Conservation (phyloP, 2,888 invertebrate species). For the Tipula vernalis region DNA sequence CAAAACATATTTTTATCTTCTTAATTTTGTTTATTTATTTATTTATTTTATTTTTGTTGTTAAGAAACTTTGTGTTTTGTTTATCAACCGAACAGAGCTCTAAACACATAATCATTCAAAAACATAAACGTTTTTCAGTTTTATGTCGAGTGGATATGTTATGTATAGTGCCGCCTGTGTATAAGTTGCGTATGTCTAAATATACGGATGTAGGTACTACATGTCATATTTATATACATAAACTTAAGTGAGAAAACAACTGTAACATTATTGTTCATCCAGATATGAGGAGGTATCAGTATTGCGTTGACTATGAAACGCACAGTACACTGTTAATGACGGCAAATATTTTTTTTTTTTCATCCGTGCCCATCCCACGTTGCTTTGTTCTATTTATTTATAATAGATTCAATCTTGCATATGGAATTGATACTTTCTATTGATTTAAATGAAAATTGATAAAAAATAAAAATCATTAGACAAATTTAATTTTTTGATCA, state of each 20-base stretch:
- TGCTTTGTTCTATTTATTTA: no score
- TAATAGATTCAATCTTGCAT: background rate
- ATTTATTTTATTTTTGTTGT: background rate
- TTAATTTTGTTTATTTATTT: no score
- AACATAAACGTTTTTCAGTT: background rate
- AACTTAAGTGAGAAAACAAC: background rate
- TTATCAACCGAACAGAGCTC: background rate
- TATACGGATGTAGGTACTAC: background rate
- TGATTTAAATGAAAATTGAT: background rate
- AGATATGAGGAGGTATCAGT: background rate
- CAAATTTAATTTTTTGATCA: constrained; percentile 4
- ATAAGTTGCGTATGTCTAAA: background rate
- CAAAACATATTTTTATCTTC: background rate
- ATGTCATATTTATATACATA: background rate
- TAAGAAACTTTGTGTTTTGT: background rate
- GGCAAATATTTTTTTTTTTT: background rate
- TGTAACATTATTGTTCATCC: background rate
- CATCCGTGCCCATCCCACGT: background rate
- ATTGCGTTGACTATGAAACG: background rate
- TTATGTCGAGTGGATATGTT: background rate
- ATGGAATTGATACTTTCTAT: background rate
- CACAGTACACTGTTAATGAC: background rate
- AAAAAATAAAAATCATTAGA: background rate
- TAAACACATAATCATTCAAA: constrained; percentile 4
- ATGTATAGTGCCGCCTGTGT: background rate